Evolutionary conservation across 2,113 vertebrate genomes (phyloP).

Genomic region (Propithecus coquereli): DNA sequence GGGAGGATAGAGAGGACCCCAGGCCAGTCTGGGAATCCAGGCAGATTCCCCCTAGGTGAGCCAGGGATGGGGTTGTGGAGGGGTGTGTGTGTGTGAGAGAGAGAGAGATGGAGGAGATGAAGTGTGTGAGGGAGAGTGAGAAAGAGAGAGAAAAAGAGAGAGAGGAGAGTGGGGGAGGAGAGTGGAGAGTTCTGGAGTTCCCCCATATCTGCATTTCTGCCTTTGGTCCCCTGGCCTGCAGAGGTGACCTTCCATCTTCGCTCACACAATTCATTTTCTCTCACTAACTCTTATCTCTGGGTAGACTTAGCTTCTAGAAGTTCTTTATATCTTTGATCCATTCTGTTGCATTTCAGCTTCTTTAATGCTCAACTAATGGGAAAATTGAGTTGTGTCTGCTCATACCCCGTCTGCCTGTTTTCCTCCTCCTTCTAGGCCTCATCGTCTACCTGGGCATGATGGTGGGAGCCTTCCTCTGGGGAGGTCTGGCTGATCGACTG

Average conservation of each 20-base stretch:
- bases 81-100: background rate
- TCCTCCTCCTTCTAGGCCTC: constrained; percentile 83
- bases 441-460: constrained; percentile 98
- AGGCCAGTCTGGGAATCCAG: background rate
- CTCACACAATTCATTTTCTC: background rate
- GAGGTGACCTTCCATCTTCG: background rate
- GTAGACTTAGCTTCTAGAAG: background rate
- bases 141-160: too few relatives aligned
- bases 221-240: background rate
- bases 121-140: background rate
- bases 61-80: background rate
- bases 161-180: background rate
- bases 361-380: background rate
- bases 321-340: background rate
- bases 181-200: background rate
- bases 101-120: background rate
- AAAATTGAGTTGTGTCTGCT: background rate
- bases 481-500: constrained; percentile 94
- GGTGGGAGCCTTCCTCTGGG: constrained; percentile 98
- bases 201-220: background rate
- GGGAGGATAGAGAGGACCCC: background rate
- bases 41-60: background rate
- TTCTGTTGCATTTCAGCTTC: background rate
- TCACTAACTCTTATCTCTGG: background rate
- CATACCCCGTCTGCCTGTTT: background rate